Evolutionary conservation across 2,888 invertebrate species (phyloP), one percentile per base, ranked within the genome.

Genomic region (Argyra leucocephala): DNA sequence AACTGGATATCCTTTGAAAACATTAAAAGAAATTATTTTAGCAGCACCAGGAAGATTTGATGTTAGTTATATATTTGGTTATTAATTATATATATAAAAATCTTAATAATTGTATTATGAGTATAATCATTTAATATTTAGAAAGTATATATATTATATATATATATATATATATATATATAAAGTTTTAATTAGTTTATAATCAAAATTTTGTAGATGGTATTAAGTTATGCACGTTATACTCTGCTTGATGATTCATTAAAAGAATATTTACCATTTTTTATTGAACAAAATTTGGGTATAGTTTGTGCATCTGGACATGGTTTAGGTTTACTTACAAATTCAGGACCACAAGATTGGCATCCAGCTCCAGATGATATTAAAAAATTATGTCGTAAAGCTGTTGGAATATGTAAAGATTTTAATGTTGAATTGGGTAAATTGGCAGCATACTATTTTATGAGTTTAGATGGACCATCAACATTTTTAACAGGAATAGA

Each of bases 251-350:
- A 94, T 74, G 85, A 87, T 66, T 84, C 88, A 1, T 81, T 94
- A 22, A 81, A 83, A 63, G 83, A 88, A 23, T 91, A 86, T 74
- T 79, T 88, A 7, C 83, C 85, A n/a, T 88, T 83, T 74, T 91
- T 94, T 22, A 12, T 7, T 22, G 71, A 75, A 1, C 72, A 77
- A 73, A 85, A 88, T 58, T 77, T 95, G 6, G 94, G 91, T 1
- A 82, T 96, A 21, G 87, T 96, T 26, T 92, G 91, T 76, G 94
- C 93, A 0, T 87, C 93, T 0, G 86, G 88, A 0, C 87, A 90
- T 15, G 88, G 87, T 2, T 88, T 95, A 90, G 93, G 94, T 3
- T 82, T 96, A 23, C 81, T 96, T 37, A 87, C 90, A 9, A 88
- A 86, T 75, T 76, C 77, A 57, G 92, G 91, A 0, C 88, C 91